Evolutionary conservation across 2,888 invertebrate genomes (phyloP), one percentile per base, ranked within the genome.

Genomic region (Automeris io): DNA sequence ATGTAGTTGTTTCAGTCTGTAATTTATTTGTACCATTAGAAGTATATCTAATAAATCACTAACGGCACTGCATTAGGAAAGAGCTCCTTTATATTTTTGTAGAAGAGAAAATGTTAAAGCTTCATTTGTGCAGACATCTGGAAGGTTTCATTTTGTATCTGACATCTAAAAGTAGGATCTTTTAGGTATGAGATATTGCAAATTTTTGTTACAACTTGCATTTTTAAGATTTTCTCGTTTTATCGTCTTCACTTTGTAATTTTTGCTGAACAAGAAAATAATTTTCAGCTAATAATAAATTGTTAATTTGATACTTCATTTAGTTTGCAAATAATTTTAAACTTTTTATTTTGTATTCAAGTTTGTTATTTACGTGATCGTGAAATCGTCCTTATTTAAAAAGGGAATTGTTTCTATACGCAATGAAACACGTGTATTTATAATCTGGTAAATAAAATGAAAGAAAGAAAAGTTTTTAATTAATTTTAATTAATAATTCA

Each of bases 111-210:
- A 67, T 63, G 54, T 58, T 63, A 55, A 54, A 61, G 52, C 58
- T 66, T 69, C 66, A 70, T 70, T 70, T 61, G 49, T 61, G 51
- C 53, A 58, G 59, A 61, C 58, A 58, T 61, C 61, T 44, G 18
- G 37, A 22, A 23, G 38, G 40, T 45, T 46, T 40, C 41, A 49
- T 45, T 49, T 45, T 43, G 40, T 11, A 18, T 16, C 7, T 57
- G 61, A 51, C 56, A 55, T 60, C 61, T n/a, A n/a, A n/a, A 61
- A 58, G 56, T 54, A 52, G 44, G 42, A 37, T 49, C 51, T 56
- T 62, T 68, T 57, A n/a, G 45, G 49, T 60, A 59, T 66, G 60
- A 67, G 54, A 69, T 66, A 66, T 68, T 61, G 57, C 54, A 49
- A 56, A 56, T 61, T 70, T 64, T 59, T 37, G 12, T 32, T 59